Evolutionary conservation across 2,797 vertebrate species (phyloP), one percentile per base, ranked within the genome.

Genomic region (Enteromius afrohamiltoni): DNA sequence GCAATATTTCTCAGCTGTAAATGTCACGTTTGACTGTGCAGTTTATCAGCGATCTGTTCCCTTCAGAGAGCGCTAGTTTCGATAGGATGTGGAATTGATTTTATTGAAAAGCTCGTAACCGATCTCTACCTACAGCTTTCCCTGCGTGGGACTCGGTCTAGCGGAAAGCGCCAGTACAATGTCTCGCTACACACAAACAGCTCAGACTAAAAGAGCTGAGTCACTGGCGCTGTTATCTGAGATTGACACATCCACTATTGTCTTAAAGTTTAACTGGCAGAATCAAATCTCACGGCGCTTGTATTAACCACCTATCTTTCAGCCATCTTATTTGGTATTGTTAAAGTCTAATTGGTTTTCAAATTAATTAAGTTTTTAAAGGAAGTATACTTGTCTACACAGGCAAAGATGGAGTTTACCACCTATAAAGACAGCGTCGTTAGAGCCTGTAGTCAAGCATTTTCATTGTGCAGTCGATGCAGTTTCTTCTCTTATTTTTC

Each of bases 261-360:
- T 86, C 75, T 69, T 74, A 88, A 69, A 75, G 47, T 74, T 68
- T 45, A 88, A 71, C 78, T 73, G 47, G 21, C 49, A 45, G 68
- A 83, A 78, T 81, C 58, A 80, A 83, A 78, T 71, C 71, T 74
- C 55, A 49, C 11, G 26, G 65, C 85, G 79, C 83, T 86, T 53
- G n/a, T 82, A 74, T 88, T 86, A 90, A 89, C 85, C 65, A 84
- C 73, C 87, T 91, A 93, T 94, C 93, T 90, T 83, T 76, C 76
- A 60, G n/a, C 67, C 60, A 91, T 92, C 90, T 84, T 91, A 92
- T 92, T 93, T 93, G 85, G 88, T 85, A 91, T 91, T 91, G 91
- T 93, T 91, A 80, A 92, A 91, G 88, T 88, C 88, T 93, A 92
- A 94, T 94, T 93, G 85, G 91, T 93, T 93, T 92, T 87, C 55